Percentiles rank a stretch among this genome's conserved stretches.
Conservation (phyloP, 2,888 invertebrate genomes). For the Parnassius smintheus region DNA sequence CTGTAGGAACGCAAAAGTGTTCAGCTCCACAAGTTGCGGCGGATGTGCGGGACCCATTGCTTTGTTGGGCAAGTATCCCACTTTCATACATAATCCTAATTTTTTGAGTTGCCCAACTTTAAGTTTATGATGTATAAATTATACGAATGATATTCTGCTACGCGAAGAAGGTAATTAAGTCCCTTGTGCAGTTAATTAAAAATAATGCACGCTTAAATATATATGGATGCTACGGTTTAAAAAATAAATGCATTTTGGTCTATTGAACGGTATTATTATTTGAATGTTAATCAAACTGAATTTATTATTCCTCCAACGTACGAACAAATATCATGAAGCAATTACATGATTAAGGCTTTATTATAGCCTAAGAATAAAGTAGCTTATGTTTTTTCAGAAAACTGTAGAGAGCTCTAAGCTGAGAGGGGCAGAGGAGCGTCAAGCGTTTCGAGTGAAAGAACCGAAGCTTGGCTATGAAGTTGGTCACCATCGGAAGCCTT, state of each 20-base stretch:
- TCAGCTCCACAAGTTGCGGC: conserved; percentile 17
- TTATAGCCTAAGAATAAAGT: conserved; percentile 42
- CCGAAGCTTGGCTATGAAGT: conserved; percentile 37
- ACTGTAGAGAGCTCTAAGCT: conserved; percentile 22
- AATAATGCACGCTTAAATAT: conserved; percentile 21
- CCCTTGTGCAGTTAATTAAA: not conserved
- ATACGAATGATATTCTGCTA: too few species aligned
- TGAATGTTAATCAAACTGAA: too few species aligned
- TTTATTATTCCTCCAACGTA: not conserved
- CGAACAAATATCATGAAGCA: not conserved
- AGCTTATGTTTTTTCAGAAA: conserved; percentile 36
- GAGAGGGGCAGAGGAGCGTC: conserved; percentile 30
- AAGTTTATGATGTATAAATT: not conserved
- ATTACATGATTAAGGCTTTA: conserved; percentile 17
- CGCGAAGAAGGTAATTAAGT: too few species aligned
- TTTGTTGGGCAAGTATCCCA: conserved; percentile 26
- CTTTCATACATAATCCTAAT: not conserved
- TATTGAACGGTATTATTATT: too few species aligned
- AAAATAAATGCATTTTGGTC: not conserved
- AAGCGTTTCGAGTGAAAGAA: conserved; percentile 36
- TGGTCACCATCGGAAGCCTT: conserved; percentile 40
- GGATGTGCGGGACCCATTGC: conserved; percentile 23
- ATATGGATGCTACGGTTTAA: too few species aligned
- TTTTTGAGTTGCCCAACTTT: not conserved
- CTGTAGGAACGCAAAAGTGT: conserved; percentile 21